Conservation (phyloP, 2,888 invertebrate species). For the Tetropium fuscum region DNA sequence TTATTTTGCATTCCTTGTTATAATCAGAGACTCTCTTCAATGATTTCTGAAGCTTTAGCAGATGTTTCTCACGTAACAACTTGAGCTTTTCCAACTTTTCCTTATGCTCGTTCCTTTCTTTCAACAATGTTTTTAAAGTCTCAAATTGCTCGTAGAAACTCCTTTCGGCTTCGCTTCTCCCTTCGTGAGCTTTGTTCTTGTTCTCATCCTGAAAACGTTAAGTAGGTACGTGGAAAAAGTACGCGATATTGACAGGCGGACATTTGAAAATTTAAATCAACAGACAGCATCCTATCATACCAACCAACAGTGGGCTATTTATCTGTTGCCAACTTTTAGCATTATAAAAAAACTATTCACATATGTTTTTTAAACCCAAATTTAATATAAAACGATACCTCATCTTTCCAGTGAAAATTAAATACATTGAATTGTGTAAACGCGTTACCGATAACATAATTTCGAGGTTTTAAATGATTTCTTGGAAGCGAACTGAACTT, state of each 20-base stretch:
- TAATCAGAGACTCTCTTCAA: neutral
- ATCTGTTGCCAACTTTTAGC: no score
- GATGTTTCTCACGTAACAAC: neutral
- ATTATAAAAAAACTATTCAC: no score
- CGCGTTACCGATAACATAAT: no score
- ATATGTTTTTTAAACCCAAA: no score
- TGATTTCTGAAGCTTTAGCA: constrained; percentile 1
- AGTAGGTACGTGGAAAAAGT: no score
- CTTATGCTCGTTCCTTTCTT: constrained; percentile 6
- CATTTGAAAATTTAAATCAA: neutral
- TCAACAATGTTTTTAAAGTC: neutral
- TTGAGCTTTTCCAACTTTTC: constrained; percentile 5
- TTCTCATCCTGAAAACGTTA: constrained; percentile 8
- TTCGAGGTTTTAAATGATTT: no score
- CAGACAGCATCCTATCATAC: neutral
- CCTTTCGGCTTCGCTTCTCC: neutral
- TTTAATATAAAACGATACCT: no score
- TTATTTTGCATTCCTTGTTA: neutral
- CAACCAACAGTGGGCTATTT: no score
- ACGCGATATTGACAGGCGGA: neutral
- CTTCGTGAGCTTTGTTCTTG: constrained; percentile 4
- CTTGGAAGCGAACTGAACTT: neutral
- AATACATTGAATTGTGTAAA: no score
- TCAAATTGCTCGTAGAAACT: constrained; percentile 3
- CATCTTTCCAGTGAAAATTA: no score